phyloP scores from a whole-genome alignment of 2,888 invertebrate species.

The Drosophila mercatorum region DNA sequence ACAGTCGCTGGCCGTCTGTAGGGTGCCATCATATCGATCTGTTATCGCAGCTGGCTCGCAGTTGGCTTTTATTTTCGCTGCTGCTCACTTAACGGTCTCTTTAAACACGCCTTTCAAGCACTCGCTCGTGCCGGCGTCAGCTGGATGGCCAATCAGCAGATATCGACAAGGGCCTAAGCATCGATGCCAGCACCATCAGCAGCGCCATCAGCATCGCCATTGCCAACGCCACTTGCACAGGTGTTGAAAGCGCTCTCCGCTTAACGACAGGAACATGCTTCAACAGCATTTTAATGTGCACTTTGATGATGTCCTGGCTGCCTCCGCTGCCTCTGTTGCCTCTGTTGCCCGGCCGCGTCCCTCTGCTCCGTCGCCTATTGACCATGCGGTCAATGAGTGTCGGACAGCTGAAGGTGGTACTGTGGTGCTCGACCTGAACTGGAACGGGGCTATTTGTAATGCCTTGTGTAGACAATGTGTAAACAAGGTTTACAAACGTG shows the following conservation, averaged over 20 bases:
- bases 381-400: conserved; percentile 39
- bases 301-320: conserved; percentile 30
- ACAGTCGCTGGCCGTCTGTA: neutral
- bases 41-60: neutral
- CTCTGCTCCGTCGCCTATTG: conserved; percentile 1
- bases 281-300: conserved; percentile 65
- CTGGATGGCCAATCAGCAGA: conserved; percentile 11
- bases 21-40: neutral
- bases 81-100: neutral
- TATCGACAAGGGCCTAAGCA: conserved; percentile 26
- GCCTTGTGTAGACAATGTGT: conserved; percentile 71
- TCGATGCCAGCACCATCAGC: conserved; percentile 8
- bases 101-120: conserved; percentile 23
- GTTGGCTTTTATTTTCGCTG: neutral
- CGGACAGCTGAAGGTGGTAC: conserved; percentile 18
- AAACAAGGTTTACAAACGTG: conserved; percentile 66
- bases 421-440: neutral
- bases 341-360: neutral
- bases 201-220: conserved; percentile 4
- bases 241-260: conserved; percentile 50
- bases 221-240: conserved; percentile 45
- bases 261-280: conserved; percentile 60
- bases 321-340: neutral
- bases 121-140: conserved; percentile 4
- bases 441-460: conserved; percentile 47